These are phyloP conservation scores for Hydrotaea cyrtoneurina DNA, from an alignment of 2,888 invertebrate genomes.

Conservation along the genomic window DNA sequence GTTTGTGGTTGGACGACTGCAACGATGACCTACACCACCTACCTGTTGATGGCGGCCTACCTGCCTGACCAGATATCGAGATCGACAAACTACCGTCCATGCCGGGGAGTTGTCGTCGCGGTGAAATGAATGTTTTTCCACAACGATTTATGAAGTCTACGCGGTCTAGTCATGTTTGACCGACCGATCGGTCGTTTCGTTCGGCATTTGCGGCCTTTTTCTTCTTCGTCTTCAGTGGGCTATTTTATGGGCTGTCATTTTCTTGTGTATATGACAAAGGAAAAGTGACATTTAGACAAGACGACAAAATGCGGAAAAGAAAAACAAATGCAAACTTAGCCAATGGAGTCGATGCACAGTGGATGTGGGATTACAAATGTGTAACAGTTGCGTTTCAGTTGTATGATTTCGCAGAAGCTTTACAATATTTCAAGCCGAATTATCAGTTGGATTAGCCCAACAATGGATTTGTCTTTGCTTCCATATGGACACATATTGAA, in stretches of 20 bases:
- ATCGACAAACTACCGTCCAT: constrained; percentile 22
- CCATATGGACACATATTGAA: too few relatives aligned
- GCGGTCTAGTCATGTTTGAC: not conserved
- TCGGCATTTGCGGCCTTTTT: not conserved
- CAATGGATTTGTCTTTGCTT: too few relatives aligned
- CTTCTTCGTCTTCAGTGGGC: not conserved
- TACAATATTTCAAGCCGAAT: too few relatives aligned
- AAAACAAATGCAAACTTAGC: not conserved
- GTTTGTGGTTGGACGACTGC: too few relatives aligned
- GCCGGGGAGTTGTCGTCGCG: not conserved
- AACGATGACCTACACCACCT: constrained; percentile 36
- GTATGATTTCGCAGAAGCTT: too few relatives aligned
- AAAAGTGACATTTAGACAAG: constrained; percentile 42
- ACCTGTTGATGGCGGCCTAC: constrained; percentile 30
- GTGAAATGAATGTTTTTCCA: constrained; percentile 20
- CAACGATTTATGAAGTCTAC: constrained; percentile 35
- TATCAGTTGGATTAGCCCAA: too few relatives aligned
- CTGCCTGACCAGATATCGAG: constrained; percentile 12
- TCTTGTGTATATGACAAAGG: constrained; percentile 5
- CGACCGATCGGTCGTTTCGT: not conserved
- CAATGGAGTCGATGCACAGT: not conserved
- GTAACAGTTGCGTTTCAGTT: too few relatives aligned
- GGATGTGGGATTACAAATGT: not conserved
- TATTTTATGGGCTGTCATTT: constrained; percentile 34
- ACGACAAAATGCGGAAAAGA: constrained; percentile 5